phyloP scores from a whole-genome alignment of 2,113 vertebrate genomes.

The Tapirus terrestris region DNA sequence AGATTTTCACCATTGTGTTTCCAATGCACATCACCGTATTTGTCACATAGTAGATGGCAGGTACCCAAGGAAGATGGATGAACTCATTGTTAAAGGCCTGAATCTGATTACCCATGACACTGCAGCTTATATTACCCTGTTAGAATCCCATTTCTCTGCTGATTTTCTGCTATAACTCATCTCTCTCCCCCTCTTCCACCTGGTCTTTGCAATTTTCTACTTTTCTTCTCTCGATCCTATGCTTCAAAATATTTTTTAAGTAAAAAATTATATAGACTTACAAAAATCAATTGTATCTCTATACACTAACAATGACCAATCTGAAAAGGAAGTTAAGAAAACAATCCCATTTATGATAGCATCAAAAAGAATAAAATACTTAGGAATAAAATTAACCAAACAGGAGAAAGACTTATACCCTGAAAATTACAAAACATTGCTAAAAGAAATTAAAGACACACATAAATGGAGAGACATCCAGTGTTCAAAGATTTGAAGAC shows the following conservation, averaged over 20 bases:
- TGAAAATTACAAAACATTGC: neutral
- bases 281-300: neutral
- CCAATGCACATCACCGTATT: neutral
- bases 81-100: slow-evolving; percentile 51
- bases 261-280: neutral
- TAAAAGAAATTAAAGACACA: neutral
- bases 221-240: slow-evolving; percentile 53
- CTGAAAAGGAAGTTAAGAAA: neutral
- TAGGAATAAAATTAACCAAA: slow-evolving; percentile 5
- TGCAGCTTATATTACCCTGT: slow-evolving; percentile 34
- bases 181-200: neutral
- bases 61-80: slow-evolving; percentile 49
- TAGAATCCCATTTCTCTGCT: neutral
- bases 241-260: neutral
- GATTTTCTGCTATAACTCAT: slow-evolving; percentile 51
- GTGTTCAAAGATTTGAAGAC: neutral
- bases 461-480: neutral
- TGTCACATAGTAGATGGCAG: slow-evolving; percentile 47
- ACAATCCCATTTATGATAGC: neutral
- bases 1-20: slow-evolving; percentile 1
- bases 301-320: neutral
- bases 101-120: slow-evolving; percentile 60
- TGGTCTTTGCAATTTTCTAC: slow-evolving; percentile 12
- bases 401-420: neutral
- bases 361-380: slow-evolving; percentile 13